These are phyloP conservation scores for Clusia tigrina DNA, from an alignment of 2,888 invertebrate genomes.

Conservation along the genomic window DNA sequence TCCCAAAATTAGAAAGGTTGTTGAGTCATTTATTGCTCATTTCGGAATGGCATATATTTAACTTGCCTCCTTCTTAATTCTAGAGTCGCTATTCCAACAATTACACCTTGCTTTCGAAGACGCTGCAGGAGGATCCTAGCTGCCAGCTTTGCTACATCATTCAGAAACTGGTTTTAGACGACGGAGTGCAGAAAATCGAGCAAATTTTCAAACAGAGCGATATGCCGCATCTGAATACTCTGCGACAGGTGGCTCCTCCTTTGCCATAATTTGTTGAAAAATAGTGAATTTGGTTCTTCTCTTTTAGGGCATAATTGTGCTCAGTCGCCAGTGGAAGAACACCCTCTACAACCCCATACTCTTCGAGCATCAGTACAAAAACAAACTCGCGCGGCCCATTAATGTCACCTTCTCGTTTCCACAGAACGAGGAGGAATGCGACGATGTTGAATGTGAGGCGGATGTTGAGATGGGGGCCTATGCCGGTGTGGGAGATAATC, in stretches of 20 bases:
- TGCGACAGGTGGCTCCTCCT: slow-evolving; percentile 75
- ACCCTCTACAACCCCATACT: slow-evolving; percentile 91
- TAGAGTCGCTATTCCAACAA: slow-evolving; percentile 87
- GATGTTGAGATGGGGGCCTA: slow-evolving; percentile 59
- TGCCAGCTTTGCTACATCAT: slow-evolving; percentile 91
- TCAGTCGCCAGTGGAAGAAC: slow-evolving; percentile 97
- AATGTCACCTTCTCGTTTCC: slow-evolving; percentile 90
- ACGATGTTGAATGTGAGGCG: slow-evolving; percentile 63
- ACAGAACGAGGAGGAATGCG: slow-evolving; percentile 74
- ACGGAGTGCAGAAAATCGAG: slow-evolving; percentile 80
- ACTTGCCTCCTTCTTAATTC: slow-evolving; percentile 9
- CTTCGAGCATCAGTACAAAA: slow-evolving; percentile 88
- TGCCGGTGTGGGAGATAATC: slow-evolving; percentile 60
- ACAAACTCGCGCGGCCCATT: slow-evolving; percentile 80
- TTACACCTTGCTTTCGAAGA: slow-evolving; percentile 85
- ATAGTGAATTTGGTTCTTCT: not conserved
- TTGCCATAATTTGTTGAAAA: not conserved
- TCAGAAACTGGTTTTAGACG: slow-evolving; percentile 81
- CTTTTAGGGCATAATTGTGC: slow-evolving; percentile 87
- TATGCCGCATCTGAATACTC: slow-evolving; percentile 85
- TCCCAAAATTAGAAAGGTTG: slow-evolving; percentile 62
- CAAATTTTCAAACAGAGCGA: slow-evolving; percentile 83
- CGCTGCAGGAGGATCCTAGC: slow-evolving; percentile 93
- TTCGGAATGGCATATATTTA: not conserved
- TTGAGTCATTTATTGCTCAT: slow-evolving; percentile 1